Conservation (phyloP, 1,140 invertebrate genomes). For the Mesaphorura yosii region DNA sequence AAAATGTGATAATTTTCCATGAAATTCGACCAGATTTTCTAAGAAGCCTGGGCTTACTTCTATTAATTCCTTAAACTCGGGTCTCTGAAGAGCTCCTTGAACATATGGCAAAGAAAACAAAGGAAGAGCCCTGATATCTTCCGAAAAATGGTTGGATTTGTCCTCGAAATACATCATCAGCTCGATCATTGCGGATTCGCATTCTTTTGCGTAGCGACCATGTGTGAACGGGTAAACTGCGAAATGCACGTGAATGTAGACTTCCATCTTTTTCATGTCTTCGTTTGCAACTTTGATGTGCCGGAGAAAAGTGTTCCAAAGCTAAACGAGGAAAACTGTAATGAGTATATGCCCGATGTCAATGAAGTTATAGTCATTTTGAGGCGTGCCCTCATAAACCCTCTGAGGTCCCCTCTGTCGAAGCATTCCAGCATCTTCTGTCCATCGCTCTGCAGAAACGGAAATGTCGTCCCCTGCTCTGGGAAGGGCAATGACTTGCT, state of each 20-base stretch:
- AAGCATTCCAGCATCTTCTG: constrained; percentile 26
- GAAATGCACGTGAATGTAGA: constrained; percentile 30
- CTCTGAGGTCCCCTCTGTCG: constrained; percentile 21
- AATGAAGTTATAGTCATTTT: not conserved
- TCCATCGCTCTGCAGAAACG: constrained; percentile 22
- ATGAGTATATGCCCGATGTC: not conserved
- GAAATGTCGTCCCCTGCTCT: constrained; percentile 10
- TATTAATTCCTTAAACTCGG: constrained; percentile 26
- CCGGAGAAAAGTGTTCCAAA: constrained; percentile 25
- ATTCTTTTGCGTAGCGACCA: constrained; percentile 9
- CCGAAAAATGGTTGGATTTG: constrained; percentile 12
- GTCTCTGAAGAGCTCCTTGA: constrained; percentile 16
- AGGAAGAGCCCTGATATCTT: constrained; percentile 23
- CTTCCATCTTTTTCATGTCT: constrained; percentile 30
- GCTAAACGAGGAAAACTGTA: constrained; percentile 7
- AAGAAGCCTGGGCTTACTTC: too few relatives aligned
- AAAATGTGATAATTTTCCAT: too few relatives aligned
- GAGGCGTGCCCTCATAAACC: constrained; percentile 14
- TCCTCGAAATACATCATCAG: constrained; percentile 28
- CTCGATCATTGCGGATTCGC: constrained; percentile 12
- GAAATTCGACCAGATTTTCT: too few relatives aligned
- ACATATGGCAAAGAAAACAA: constrained; percentile 28
- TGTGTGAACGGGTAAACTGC: constrained; percentile 22
- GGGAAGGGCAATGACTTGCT: constrained; percentile 18
- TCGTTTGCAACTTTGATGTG: constrained; percentile 25